Evolutionary conservation across 2,888 invertebrate species (phyloP).

Genomic region (Agriotes lineatus): DNA sequence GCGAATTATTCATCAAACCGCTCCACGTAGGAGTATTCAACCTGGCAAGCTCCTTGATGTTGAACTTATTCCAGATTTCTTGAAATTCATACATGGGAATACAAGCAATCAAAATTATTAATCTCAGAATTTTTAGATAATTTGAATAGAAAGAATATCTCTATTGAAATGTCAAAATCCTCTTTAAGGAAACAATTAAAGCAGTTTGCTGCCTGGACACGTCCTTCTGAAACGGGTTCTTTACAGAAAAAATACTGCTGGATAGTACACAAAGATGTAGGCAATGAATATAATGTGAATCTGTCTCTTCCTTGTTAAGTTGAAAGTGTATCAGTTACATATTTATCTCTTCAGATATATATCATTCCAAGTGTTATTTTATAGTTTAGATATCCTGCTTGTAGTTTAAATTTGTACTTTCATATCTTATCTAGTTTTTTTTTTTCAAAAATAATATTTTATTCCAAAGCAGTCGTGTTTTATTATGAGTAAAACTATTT

Average conservation of each 20-base stretch:
- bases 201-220: constrained; percentile 73
- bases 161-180: constrained; percentile 64
- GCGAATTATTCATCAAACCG: constrained; percentile 42
- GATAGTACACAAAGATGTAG: constrained; percentile 72
- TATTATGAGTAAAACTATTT: no score
- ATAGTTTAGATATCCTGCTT: no score
- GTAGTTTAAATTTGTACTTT: no score
- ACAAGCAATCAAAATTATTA: constrained; percentile 70
- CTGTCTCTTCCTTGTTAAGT: no score
- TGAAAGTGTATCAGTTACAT: no score
- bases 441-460: neutral
- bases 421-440: no score
- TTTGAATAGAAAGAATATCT: constrained; percentile 66
- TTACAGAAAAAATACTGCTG: constrained; percentile 74
- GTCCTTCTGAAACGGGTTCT: constrained; percentile 69
- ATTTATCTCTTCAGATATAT: no score
- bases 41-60: constrained; percentile 64
- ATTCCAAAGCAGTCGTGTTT: neutral
- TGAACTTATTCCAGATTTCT: constrained; percentile 73
- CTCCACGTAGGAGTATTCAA: constrained; percentile 5
- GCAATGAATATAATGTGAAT: constrained; percentile 69
- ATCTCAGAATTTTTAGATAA: constrained; percentile 74
- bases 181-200: constrained; percentile 69
- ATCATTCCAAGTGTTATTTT: no score
- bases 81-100: constrained; percentile 78